A percentile compares a stretch with the other conserved stretches of the same genome.
Evolutionary conservation across 2,888 invertebrate species (phyloP).

Genomic region (Drosophila multiciliata): DNA sequence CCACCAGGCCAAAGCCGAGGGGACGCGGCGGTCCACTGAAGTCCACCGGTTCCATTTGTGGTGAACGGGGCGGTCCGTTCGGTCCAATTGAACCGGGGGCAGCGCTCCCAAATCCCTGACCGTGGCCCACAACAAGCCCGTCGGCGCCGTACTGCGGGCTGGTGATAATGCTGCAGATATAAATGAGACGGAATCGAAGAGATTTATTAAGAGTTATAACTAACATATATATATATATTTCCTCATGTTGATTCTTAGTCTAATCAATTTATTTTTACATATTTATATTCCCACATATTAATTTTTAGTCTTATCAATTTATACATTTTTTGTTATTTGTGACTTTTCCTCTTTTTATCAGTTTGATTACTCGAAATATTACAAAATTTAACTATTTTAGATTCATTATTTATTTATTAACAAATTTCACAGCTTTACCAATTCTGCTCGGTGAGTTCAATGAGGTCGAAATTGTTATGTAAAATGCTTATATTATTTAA

Average conservation of each 20-base stretch:
- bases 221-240: slow-evolving; percentile 1
- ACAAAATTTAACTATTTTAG: background rate
- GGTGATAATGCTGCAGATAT: slow-evolving; percentile 82
- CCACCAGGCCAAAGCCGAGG: slow-evolving; percentile 86
- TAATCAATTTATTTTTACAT: background rate
- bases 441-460: slow-evolving; percentile 9
- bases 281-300: slow-evolving; percentile 11
- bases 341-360: background rate
- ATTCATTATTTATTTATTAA: background rate
- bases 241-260: background rate
- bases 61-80: slow-evolving; percentile 86
- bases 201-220: background rate
- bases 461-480: background rate
- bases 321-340: background rate
- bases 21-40: slow-evolving; percentile 89
- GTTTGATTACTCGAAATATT: background rate
- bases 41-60: slow-evolving; percentile 90
- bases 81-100: slow-evolving; percentile 77
- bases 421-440: slow-evolving; percentile 7
- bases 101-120: slow-evolving; percentile 86
- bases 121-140: slow-evolving; percentile 85
- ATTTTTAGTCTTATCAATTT: background rate
- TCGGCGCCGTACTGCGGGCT: slow-evolving; percentile 87
- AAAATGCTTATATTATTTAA: background rate
- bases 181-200: slow-evolving; percentile 1